Evolutionary conservation across 2,113 vertebrate species (phyloP).

Genomic region (Psammodynastes pulverulentus): DNA sequence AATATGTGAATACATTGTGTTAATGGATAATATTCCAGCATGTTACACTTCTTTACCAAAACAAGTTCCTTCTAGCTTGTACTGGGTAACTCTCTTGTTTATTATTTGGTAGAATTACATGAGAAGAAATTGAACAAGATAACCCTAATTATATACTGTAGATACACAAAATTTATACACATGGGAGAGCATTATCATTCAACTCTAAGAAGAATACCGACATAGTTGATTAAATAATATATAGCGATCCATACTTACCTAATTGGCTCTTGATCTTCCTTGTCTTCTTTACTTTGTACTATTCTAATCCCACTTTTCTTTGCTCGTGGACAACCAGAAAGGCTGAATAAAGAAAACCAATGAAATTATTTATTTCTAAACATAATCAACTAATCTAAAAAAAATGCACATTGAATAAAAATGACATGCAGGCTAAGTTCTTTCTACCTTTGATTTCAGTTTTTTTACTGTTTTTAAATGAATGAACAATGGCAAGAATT

Average conservation of each 20-base stretch:
- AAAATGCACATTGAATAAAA: accelerated
- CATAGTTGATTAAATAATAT: neutral
- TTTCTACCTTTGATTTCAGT: neutral
- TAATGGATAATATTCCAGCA: neutral
- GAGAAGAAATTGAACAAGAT: neutral
- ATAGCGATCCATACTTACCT: slow-evolving; percentile 73
- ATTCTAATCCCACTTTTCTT: slow-evolving; percentile 99
- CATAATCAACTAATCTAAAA: neutral
- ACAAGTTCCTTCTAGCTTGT: neutral
- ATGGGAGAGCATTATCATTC: neutral
- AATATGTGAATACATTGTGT: neutral
- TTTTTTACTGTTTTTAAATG: neutral
- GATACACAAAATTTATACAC: neutral
- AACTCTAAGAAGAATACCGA: neutral
- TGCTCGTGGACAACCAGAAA: slow-evolving; percentile 97
- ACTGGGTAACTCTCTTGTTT: neutral
- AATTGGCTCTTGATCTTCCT: slow-evolving; percentile 98
- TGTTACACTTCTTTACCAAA: neutral
- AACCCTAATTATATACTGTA: neutral
- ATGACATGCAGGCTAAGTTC: neutral
- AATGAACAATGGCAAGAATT: slow-evolving; percentile 6
- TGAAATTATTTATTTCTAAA: slow-evolving; percentile 1
- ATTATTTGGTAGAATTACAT: neutral
- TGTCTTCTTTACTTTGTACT: slow-evolving; percentile 98
- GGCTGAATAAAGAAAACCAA: slow-evolving; percentile 73